Percentiles rank a stretch among this genome's conserved stretches.
These are phyloP conservation scores for Protodeltote pygarga DNA, from an alignment of 2,888 invertebrate species.

Conservation along the genomic window DNA sequence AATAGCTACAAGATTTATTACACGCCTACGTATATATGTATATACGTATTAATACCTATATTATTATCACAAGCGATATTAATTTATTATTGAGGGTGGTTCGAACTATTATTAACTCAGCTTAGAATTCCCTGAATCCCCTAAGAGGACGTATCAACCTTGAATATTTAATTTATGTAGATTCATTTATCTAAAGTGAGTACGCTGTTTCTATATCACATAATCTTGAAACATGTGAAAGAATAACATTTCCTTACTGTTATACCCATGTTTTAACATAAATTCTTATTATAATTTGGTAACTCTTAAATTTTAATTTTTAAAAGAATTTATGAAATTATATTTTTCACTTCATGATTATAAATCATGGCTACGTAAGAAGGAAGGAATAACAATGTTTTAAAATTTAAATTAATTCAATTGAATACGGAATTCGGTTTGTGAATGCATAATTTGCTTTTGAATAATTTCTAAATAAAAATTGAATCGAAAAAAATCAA, in stretches of 20 bases:
- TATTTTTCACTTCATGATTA: neutral
- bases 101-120: conserved; percentile 6
- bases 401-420: conserved; percentile 16
- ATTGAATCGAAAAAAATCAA: neutral
- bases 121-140: conserved; percentile 8
- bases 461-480: conserved; percentile 12
- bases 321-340: neutral
- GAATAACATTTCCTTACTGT: conserved; percentile 3
- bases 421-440: conserved; percentile 4
- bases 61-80: neutral
- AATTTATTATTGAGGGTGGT: conserved; percentile 1
- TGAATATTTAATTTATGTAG: conserved; percentile 29
- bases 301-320: too few relatives aligned
- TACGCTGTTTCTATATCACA: conserved; percentile 2
- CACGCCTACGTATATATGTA: neutral
- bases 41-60: neutral
- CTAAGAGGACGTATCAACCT: conserved; percentile 15
- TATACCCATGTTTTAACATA: too few relatives aligned
- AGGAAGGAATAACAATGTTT: conserved; percentile 1
- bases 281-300: too few relatives aligned
- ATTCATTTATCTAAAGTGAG: conserved; percentile 13
- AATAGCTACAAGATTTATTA: neutral
- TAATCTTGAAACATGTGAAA: conserved; percentile 1
- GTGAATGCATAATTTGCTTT: conserved; percentile 19
- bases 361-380: neutral